These are phyloP conservation scores for Coronaproctus castanopsis DNA, from an alignment of 2,888 invertebrate genomes.

Conservation along the genomic window DNA sequence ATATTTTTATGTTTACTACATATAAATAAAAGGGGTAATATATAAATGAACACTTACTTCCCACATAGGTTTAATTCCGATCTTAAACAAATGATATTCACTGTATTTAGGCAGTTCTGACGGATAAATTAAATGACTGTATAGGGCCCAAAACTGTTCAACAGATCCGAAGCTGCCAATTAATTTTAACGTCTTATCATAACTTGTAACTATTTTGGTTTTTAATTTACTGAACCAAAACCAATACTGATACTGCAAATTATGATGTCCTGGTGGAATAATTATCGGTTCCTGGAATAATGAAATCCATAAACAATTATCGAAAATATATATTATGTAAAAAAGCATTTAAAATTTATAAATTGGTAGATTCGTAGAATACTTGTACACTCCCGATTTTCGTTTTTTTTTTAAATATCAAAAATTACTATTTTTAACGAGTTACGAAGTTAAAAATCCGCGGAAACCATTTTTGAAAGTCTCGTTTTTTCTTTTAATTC, in stretches of 20 bases:
- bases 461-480: too few relatives aligned
- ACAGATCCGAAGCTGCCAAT: slow-evolving; percentile 76
- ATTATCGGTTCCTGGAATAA: slow-evolving; percentile 38
- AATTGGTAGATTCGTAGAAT: too few relatives aligned
- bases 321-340: not conserved
- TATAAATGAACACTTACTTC: slow-evolving; percentile 36
- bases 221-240: slow-evolving; percentile 62
- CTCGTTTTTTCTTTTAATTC: too few relatives aligned
- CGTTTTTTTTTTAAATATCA: too few relatives aligned
- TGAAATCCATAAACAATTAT: slow-evolving; percentile 21
- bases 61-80: slow-evolving; percentile 99
- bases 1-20: not conserved
- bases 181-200: slow-evolving; percentile 64
- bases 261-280: slow-evolving; percentile 70
- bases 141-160: slow-evolving; percentile 95
- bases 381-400: too few relatives aligned
- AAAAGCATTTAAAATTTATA: not conserved
- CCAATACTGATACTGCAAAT: slow-evolving; percentile 80
- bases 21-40: not conserved
- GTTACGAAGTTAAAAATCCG: too few relatives aligned
- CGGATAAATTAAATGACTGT: slow-evolving; percentile 76
- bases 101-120: slow-evolving; percentile 74
- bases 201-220: slow-evolving; percentile 37
- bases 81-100: slow-evolving; percentile 91
- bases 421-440: too few relatives aligned